Evolutionary conservation across 2,113 vertebrate genomes (phyloP), one percentile per base, ranked within the genome.

Genomic region (Etia nguti): DNA sequence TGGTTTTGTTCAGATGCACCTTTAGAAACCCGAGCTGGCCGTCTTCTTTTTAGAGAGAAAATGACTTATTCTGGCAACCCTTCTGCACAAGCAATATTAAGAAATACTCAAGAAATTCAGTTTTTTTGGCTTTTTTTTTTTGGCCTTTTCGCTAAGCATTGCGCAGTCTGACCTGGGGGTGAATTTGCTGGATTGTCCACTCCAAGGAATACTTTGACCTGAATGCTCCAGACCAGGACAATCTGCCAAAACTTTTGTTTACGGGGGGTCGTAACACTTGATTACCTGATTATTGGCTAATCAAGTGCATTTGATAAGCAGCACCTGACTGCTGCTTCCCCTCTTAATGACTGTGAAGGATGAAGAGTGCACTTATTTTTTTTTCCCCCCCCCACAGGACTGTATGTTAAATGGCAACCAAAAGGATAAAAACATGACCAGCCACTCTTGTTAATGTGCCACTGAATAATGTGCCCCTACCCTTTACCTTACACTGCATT

Each of bases 401-500:
- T 26, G 13, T 26, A 73, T 73, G 41, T 73, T 73, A 73, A 52
- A 50, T 77, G 15, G 6, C 16, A 50, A 50, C 70, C 0, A 50
- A 77, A 4, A 1, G 18, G 26, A 29, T 52, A 31, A 52, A 77
- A 52, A 52, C 46, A 77, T 77, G 73, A 52, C 16, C 10, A 8
- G 73, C 18, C 46, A 34, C 4, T 52, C 46, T 26, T 73, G 38
- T 24, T 20, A 31, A 31, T 20, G 24, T 68, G 0, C 4, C 10
- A 52, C 9, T 54, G 9, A 54, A 54, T 20, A 31, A 31, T 20
- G 24, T 68, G 0, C 4, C 10, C 26, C 0, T 13, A n/a, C 26
- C 26, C 10, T 77, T 77, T 77, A 50, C 6, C 46, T 13, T 29
- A 10, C 43, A 29, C 24, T 18, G 16, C 6, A 29, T 31, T 77